Base-by-base conservation (phyloP, 1,140 invertebrate genomes). In the Helicorthomorpha holstii region DNA sequence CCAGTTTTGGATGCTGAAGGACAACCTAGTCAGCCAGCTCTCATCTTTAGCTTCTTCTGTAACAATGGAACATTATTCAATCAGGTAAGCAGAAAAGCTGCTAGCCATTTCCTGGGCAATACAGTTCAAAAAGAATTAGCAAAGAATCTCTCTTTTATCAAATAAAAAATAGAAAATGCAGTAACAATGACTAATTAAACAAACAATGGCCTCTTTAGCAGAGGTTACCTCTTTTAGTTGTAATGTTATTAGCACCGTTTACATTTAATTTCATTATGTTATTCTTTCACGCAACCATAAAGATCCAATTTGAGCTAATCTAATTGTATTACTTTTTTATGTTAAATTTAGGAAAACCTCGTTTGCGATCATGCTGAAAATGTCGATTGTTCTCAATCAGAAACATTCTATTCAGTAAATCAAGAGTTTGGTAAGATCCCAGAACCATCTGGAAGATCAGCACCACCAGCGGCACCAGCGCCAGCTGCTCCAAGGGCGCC, bases 21-120 rank as follows among this genome's bases (percentile, higher is more conserved):
- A 34, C 49, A 54, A 21, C 4, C 21, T 23, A 48, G 10, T 3
- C 7, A 21, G 19, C 44, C 44, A 7, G 4, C 42, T 4, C 12
- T 12, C 7, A 23, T 16, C 4, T 52, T 49, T 44, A 59, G 55
- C 43, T 64, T 66, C 56, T 49, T 64, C 43, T 64, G 63, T 50
- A 61, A 61, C 21, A 66, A 66, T 56, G 53, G 56, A 25, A 64
- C 63, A 12, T 52, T 66, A 4, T 64, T 64, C 53, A 59, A 60
- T 51, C 63, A 64, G 54, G 58, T 60, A 46, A 46, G 25, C n/a
- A n/a, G n/a, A n/a, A n/a, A n/a, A n/a, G n/a, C n/a, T n/a, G n/a
- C n/a, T n/a, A n/a, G n/a, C n/a, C n/a, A n/a, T n/a, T n/a, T n/a
- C n/a, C n/a, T n/a, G n/a, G n/a, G n/a, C n/a, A n/a, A n/a, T n/a